phyloP scores from a whole-genome alignment of 2,888 invertebrate genomes.

The Diplazon laetatorius region DNA sequence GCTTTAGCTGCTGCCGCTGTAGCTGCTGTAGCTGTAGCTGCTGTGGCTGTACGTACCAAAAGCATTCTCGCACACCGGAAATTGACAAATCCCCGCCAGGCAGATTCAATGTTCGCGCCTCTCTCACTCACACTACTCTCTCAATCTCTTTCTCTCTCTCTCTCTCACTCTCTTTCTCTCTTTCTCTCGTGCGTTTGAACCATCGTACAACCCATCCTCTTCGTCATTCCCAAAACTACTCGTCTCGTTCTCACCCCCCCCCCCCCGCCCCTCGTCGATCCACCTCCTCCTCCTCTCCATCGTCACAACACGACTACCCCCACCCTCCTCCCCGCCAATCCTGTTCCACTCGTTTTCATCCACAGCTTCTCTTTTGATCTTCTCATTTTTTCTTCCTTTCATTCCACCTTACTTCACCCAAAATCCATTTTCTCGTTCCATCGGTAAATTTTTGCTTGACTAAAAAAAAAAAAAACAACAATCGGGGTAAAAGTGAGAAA shows the following conservation, averaged over 20 bases:
- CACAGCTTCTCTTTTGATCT: neutral
- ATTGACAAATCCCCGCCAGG: conserved; percentile 71
- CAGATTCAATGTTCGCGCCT: conserved; percentile 36
- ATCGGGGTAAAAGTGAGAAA: too few relatives aligned
- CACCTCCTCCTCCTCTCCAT: neutral
- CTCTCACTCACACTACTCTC: conserved; percentile 33
- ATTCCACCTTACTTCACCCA: too few relatives aligned
- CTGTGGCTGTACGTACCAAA: conserved; percentile 33
- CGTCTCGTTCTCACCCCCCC: too few relatives aligned
- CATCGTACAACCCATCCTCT: conserved; percentile 12
- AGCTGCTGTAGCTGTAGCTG: conserved; percentile 54
- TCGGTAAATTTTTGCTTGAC: too few relatives aligned
- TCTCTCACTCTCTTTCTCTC: too few relatives aligned
- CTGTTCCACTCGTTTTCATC: conserved; percentile 10
- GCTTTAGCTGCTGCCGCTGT: conserved; percentile 55
- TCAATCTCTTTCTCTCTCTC: too few relatives aligned
- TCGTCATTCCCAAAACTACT: conserved; percentile 43
- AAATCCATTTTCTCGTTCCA: too few relatives aligned
- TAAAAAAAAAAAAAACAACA: too few relatives aligned
- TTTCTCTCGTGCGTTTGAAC: too few relatives aligned
- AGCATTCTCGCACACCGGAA: conserved; percentile 66
- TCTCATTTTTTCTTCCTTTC: too few relatives aligned
- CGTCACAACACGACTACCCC: too few relatives aligned
- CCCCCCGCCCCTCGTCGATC: too few relatives aligned
- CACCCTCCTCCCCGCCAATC: conserved; percentile 1